Conservation (phyloP, 2,888 invertebrate species). For the Microplitis manilae region DNA sequence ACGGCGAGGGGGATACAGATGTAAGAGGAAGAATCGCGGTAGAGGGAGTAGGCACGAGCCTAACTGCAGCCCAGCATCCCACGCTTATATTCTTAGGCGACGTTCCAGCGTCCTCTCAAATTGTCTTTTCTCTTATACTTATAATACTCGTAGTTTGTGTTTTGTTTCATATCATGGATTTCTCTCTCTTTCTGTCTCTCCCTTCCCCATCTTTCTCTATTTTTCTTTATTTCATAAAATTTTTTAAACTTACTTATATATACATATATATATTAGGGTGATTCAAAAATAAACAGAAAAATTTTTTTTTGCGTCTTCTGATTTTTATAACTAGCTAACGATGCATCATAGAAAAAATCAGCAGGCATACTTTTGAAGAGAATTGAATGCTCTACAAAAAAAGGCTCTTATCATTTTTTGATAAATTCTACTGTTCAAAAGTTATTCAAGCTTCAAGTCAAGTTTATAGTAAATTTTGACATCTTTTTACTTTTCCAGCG, state of each 20-base stretch:
- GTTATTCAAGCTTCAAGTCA: too few species aligned
- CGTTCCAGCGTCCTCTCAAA: slow-evolving; percentile 49
- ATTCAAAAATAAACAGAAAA: too few species aligned
- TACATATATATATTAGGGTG: background rate
- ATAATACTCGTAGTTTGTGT: slow-evolving; percentile 8
- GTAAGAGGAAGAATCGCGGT: slow-evolving; percentile 36
- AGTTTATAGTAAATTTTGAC: too few species aligned
- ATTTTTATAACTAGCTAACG: too few species aligned
- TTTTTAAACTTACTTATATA: background rate
- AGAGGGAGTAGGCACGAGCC: slow-evolving; percentile 68
- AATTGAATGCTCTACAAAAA: too few species aligned
- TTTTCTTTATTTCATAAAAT: slow-evolving; percentile 14
- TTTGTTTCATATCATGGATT: slow-evolving; percentile 24
- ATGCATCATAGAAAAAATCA: too few species aligned
- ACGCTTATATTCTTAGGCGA: slow-evolving; percentile 60
- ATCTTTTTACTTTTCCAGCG: too few species aligned
- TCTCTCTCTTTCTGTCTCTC: slow-evolving; percentile 31
- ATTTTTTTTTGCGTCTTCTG: too few species aligned
- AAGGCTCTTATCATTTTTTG: too few species aligned
- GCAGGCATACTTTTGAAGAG: too few species aligned
- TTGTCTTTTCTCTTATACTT: slow-evolving; percentile 18
- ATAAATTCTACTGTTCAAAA: too few species aligned
- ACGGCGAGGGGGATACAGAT: slow-evolving; percentile 12
- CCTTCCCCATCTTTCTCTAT: slow-evolving; percentile 6
- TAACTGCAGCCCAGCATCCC: slow-evolving; percentile 67